Evolutionary conservation across 64 coral and sea anemone species (phyloP), one percentile per base, ranked within the genome.

Genomic region (Actinia equina): DNA sequence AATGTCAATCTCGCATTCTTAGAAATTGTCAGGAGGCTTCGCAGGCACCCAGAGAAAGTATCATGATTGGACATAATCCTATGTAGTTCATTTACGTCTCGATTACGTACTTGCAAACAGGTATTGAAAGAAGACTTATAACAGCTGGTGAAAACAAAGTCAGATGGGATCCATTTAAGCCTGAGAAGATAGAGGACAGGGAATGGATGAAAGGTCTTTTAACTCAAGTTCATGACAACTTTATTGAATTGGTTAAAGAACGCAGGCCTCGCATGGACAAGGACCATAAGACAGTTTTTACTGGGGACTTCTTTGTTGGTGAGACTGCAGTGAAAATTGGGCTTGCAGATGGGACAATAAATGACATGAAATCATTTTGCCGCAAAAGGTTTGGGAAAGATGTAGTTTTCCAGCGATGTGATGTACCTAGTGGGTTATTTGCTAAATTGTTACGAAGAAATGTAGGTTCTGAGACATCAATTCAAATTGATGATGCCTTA

Each of bases 331-430:
- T 97, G 2, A 52, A 87, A 17, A 86, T 97, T 57, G 94, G 94
- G 3, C 69, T 97, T 69, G 94, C 91, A 57, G 94, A 97, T 97
- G 88, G 85, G 20, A 84, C 90, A 82, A 77, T 76, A 41, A 59
- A 91, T 77, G 94, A 97, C 54, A 71, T 93, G 20, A 90, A 87
- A 65, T 86, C 80, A 52, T 67, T 97, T 54, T 84, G 92, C 19
- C 76, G 59, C 41, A 59, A 90, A 16, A 90, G 92, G 77, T 97
- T 80, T 88, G 94, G 94, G 17, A 88, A 93, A 90, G 91, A 93
- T 91, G 91, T 97, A 77, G 92, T 87, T 37, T 90, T 97, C 85
- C 90, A 97, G 44, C 57, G 94, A 14, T 97, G 94, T 90, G 94
- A 97, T 65, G 64, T 81, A 17, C 80, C 91, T 17, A 59, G 58